Base-by-base conservation (phyloP, 2,888 invertebrate species). In the Eretmocerus hayati region DNA sequence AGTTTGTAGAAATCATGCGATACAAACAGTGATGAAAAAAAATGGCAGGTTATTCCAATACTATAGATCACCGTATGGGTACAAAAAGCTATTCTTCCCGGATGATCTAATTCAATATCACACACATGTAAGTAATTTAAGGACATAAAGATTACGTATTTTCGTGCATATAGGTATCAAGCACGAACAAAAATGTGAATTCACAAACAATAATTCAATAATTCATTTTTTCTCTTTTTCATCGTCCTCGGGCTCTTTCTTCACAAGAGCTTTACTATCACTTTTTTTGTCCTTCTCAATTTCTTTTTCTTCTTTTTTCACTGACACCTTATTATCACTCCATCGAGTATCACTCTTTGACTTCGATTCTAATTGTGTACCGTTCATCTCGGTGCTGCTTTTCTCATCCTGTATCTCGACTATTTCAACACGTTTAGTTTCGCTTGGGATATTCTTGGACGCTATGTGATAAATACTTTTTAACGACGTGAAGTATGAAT, bases 401-500 rank as follows among this genome's bases (percentile, higher is more conserved):
- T 69, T 71, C 48, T 71, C 71, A 33, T 71, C 71, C 45, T 69
- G 68, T 18, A 71, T 71, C 50, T 71, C 71, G 3, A 71, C 71
- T 33, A 71, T 52, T 55, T 71, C 71, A 8, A 71, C 71, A 46
- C 67, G 69, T 35, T 67, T 70, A 13, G 60, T 58, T 41, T 71
- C 71, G 16, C 56, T 56, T 42, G 67, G 69, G 45, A 71, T 54
- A 49, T 60, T 62, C 55, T 71, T 71, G 13, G 67, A 62, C 13
- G 69, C 60, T 51, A 64, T 62, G 35, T 69, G 69, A 52, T 70
- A 66, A 48, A 73, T 62, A 52, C 65, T 72, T 54, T 69, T 79
- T 56, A 85, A 68, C 2, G 84, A 80, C 15, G 80, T 77, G 65
- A 83, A 79, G 72, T 83, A 85, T 61, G 81, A 76, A 65, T 83